These are phyloP conservation scores for Hoplodrina blanda DNA, from an alignment of 2,888 invertebrate species.

Conservation along the genomic window DNA sequence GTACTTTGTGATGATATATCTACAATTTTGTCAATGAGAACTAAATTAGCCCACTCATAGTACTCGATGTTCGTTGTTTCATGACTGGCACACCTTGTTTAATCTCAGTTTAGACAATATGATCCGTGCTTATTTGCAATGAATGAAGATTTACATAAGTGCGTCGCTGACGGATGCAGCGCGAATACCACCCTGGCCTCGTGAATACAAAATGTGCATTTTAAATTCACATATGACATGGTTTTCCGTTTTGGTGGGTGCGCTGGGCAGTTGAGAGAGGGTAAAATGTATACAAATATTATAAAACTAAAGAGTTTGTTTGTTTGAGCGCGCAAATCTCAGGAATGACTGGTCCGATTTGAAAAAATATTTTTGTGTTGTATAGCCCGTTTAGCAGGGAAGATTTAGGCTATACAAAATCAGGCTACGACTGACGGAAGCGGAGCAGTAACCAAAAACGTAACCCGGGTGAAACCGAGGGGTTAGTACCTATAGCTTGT, in stretches of 20 bases:
- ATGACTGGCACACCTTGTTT: slow-evolving; percentile 49
- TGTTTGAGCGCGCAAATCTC: no score
- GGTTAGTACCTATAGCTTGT: no score
- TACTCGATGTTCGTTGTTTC: slow-evolving; percentile 35
- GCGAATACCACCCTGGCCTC: slow-evolving; percentile 66
- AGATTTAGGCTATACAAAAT: no score
- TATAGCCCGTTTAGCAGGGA: no score
- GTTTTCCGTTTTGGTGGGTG: slow-evolving; percentile 55
- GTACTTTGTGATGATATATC: background rate
- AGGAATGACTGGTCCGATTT: no score
- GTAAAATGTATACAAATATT: no score
- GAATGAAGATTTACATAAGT: slow-evolving; percentile 86
- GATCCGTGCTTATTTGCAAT: slow-evolving; percentile 86
- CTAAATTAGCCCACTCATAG: slow-evolving; percentile 11
- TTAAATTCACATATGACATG: slow-evolving; percentile 67
- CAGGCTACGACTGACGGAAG: no score
- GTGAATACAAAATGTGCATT: slow-evolving; percentile 73
- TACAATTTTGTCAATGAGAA: slow-evolving; percentile 6
- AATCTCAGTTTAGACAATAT: slow-evolving; percentile 67
- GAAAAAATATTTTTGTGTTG: no score
- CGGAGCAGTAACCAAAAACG: no score
- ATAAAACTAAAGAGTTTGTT: no score
- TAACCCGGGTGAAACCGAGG: no score
- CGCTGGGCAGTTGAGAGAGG: background rate
- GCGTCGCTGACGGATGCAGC: slow-evolving; percentile 74